Evolutionary conservation across 1,140 invertebrate species (phyloP).

Genomic region (Geopemphigus sp.): DNA sequence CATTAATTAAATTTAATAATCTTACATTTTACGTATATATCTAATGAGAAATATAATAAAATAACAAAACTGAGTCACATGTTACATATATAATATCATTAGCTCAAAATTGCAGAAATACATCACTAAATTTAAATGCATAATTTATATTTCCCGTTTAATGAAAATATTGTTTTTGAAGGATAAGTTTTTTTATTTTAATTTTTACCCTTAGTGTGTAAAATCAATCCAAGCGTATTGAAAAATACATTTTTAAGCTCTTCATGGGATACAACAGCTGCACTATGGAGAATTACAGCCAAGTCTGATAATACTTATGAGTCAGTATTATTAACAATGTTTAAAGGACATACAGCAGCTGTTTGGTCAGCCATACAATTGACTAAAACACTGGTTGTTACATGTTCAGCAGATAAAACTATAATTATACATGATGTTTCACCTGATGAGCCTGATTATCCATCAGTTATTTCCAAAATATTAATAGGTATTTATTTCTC

Average conservation of each 20-base stretch:
- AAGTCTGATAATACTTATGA: constrained; percentile 20
- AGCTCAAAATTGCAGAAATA: too few relatives aligned
- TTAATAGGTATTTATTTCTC: constrained; percentile 17
- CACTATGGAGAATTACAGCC: constrained; percentile 54
- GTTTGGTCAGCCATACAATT: constrained; percentile 82
- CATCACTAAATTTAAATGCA: too few relatives aligned
- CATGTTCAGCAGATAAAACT: constrained; percentile 87
- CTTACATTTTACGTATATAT: too few relatives aligned
- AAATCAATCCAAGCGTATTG: constrained; percentile 62
- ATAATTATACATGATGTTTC: constrained; percentile 64
- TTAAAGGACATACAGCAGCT: constrained; percentile 75
- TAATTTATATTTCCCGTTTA: too few relatives aligned
- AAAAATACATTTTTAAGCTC: constrained; percentile 67
- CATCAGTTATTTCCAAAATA: constrained; percentile 14
- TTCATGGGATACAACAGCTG: constrained; percentile 87
- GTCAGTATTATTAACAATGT: constrained; percentile 59
- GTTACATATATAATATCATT: too few relatives aligned
- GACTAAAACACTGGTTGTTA: constrained; percentile 65
- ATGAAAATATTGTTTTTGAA: not conserved
- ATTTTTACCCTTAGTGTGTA: constrained; percentile 61
- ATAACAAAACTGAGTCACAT: too few relatives aligned
- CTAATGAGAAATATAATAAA: too few relatives aligned
- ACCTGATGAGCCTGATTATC: constrained; percentile 1
- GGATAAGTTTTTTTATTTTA: not conserved
- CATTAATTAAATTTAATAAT: too few relatives aligned